Evolutionary conservation across 2,888 invertebrate species (phyloP).

Genomic region (Tinea pellionella): DNA sequence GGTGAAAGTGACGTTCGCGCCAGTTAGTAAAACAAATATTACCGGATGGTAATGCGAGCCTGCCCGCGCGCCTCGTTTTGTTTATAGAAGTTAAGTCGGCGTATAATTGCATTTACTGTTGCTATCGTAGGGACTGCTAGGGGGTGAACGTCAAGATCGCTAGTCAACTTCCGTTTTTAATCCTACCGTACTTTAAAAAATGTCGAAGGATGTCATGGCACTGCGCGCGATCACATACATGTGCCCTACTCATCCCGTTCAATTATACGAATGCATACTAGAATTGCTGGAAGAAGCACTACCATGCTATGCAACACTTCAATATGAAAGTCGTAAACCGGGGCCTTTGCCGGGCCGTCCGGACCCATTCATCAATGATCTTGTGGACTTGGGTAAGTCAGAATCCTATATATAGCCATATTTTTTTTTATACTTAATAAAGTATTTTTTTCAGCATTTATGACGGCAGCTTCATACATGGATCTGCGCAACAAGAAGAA

Average conservation of each 20-base stretch:
- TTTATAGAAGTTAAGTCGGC: not conserved
- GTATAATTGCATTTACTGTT: not conserved
- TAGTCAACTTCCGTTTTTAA: no score
- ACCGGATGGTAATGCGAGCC: not conserved
- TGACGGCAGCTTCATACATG: conserved; percentile 68
- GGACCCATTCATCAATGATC: conserved; percentile 65
- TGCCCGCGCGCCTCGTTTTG: not conserved
- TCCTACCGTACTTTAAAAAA: conserved; percentile 22
- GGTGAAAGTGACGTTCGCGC: not conserved
- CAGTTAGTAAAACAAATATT: not conserved
- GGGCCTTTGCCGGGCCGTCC: conserved; percentile 58
- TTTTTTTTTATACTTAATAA: not conserved
- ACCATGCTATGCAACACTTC: conserved; percentile 57
- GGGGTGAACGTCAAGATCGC: no score
- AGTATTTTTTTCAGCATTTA: conserved; percentile 59
- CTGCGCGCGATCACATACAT: conserved; percentile 71
- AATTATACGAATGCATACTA: conserved; percentile 67
- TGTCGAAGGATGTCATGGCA: conserved; percentile 42
- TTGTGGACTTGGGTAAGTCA: conserved; percentile 68
- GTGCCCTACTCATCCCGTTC: conserved; percentile 72
- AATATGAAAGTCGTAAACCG: conserved; percentile 70
- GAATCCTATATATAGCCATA: not conserved
- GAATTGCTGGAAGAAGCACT: conserved; percentile 65
- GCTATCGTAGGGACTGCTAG: not conserved
- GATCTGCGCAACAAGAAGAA: conserved; percentile 48